Conservation (phyloP, 2,888 invertebrate genomes). For the Ctenicera cuprea region DNA sequence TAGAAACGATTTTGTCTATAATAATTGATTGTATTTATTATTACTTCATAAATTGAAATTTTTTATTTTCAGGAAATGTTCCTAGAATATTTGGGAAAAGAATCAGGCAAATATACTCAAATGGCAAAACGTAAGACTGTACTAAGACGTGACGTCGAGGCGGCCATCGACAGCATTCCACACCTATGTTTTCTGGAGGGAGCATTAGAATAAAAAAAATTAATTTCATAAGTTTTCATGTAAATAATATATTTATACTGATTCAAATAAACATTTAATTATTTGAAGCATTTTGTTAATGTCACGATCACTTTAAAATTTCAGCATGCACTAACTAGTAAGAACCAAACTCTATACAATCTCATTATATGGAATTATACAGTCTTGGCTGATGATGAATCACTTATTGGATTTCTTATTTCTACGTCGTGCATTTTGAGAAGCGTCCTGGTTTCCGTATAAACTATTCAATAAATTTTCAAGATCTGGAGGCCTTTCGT, state of each 20-base stretch:
- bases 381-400: slow-evolving; percentile 41
- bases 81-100: slow-evolving; percentile 86
- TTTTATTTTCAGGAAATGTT: slow-evolving; percentile 83
- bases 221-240: not conserved
- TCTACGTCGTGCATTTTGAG: slow-evolving; percentile 61
- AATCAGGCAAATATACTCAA: slow-evolving; percentile 83
- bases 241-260: slow-evolving; percentile 25
- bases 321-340: slow-evolving; percentile 34
- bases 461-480: slow-evolving; percentile 89
- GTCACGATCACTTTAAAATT: slow-evolving; percentile 32
- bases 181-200: slow-evolving; percentile 91
- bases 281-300: slow-evolving; percentile 18
- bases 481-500: slow-evolving; percentile 84
- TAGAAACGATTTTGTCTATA: not conserved
- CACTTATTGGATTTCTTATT: slow-evolving; percentile 67
- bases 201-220: slow-evolving; percentile 76
- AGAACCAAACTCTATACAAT: not conserved
- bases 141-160: slow-evolving; percentile 87
- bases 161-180: slow-evolving; percentile 85
- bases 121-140: slow-evolving; percentile 89
- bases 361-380: slow-evolving; percentile 65
- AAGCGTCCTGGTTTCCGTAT: slow-evolving; percentile 79
- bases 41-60: not conserved
- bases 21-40: not conserved
- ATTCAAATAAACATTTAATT: slow-evolving; percentile 26